Percentiles rank a stretch among this genome's conserved stretches.
Evolutionary conservation across 30 jellyfish, hydroid and myxozoan species (phyloP).

Genomic region (Aurelia aurita complex sp. Pacific): DNA sequence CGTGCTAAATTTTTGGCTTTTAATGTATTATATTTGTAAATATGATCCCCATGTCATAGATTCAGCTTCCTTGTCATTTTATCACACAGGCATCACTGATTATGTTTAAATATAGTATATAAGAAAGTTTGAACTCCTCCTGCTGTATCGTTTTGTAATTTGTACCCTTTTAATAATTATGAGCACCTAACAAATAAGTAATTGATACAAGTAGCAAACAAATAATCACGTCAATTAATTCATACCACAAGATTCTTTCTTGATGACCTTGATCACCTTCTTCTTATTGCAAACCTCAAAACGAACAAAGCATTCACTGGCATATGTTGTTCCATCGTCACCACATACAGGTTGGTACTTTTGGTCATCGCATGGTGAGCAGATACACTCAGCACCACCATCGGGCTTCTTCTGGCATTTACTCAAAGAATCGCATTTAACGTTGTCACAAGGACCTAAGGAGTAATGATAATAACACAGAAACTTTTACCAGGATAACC

Average conservation of each 20-base stretch:
- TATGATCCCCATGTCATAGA: no score
- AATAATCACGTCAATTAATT: not conserved
- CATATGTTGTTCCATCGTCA: conserved; percentile 70
- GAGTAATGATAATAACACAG: not conserved
- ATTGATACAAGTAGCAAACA: not conserved
- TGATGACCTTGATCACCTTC: conserved; percentile 5
- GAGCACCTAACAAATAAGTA: not conserved
- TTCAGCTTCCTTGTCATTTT: no score
- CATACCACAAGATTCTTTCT: conserved; percentile 56
- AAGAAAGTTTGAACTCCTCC: no score
- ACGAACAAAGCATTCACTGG: conserved; percentile 50
- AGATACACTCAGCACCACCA: conserved; percentile 61
- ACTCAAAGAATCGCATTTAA: conserved; percentile 34
- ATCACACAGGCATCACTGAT: no score
- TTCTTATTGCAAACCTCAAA: conserved; percentile 35
- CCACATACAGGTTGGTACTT: conserved; percentile 74
- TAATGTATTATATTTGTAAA: no score
- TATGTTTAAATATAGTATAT: no score
- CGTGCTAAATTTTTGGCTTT: no score
- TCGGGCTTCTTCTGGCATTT: conserved; percentile 21
- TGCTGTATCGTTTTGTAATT: no score
- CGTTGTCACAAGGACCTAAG: conserved; percentile 58
- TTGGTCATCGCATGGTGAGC: conserved; percentile 39
- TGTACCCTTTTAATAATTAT: no score
- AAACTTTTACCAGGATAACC: no score